Percentiles rank a stretch among this genome's conserved stretches.
These are phyloP conservation scores for Conomelus anceps DNA, from an alignment of 2,888 invertebrate genomes.

Conservation along the genomic window DNA sequence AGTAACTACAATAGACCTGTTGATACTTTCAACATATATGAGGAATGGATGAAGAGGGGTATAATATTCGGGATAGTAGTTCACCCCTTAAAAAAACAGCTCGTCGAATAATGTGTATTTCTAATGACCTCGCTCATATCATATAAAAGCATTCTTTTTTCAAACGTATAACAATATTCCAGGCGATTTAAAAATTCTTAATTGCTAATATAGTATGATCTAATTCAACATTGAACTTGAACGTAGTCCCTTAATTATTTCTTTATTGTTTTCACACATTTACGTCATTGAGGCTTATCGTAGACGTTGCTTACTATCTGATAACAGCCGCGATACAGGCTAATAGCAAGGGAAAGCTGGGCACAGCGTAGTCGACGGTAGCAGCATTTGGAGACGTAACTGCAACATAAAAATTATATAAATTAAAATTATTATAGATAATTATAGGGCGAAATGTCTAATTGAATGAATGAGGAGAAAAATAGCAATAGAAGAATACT, in stretches of 20 bases:
- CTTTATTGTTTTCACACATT: background rate
- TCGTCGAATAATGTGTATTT: background rate
- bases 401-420: background rate
- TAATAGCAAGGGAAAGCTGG: background rate
- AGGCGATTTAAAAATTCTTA: background rate
- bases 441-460: too few relatives aligned
- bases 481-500: too few relatives aligned
- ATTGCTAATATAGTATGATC: background rate
- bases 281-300: background rate
- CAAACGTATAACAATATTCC: background rate
- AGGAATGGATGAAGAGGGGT: background rate
- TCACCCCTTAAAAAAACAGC: background rate
- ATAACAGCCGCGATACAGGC: background rate
- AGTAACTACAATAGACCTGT: too few relatives aligned
- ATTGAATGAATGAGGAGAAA: too few relatives aligned
- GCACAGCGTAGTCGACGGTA: background rate
- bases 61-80: background rate
- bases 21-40: background rate
- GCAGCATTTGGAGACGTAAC: background rate
- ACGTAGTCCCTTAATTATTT: background rate
- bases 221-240: background rate
- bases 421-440: too few relatives aligned
- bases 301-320: background rate
- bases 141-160: background rate
- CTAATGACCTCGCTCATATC: background rate